Conservation (phyloP, 2,113 vertebrate species). For the Protobothrops mucrosquamatus region DNA sequence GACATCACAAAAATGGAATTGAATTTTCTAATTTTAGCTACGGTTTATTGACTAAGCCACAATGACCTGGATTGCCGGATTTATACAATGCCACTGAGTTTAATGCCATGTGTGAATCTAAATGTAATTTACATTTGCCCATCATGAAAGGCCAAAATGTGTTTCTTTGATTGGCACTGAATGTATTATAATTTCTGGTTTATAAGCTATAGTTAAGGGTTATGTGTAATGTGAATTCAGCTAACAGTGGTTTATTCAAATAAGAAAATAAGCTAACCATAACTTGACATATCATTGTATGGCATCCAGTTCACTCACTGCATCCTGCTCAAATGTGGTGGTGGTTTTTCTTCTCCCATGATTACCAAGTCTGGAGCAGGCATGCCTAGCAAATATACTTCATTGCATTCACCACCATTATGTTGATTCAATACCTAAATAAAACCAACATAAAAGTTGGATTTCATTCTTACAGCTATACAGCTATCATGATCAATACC, state of each 20-base stretch:
- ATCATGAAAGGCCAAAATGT: not conserved
- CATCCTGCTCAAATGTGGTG: not conserved
- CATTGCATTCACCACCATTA: not conserved
- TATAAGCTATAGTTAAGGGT: not conserved
- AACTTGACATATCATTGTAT: not conserved
- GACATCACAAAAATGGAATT: not conserved
- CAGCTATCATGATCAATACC: not conserved
- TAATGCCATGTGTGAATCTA: not conserved
- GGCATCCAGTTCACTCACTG: not conserved
- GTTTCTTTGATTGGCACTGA: not conserved
- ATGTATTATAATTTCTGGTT: not conserved
- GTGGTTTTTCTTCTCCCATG: not conserved
- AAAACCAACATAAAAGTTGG: not conserved
- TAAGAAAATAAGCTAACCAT: not conserved
- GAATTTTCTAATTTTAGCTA: not conserved
- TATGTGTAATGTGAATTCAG: not conserved
- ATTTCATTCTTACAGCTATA: not conserved
- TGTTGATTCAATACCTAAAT: not conserved
- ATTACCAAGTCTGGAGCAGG: not conserved
- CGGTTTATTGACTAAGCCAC: not conserved
- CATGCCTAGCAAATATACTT: not conserved
- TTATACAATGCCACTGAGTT: not conserved
- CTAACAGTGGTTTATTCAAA: not conserved
- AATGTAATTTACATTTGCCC: not conserved
- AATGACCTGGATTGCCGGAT: not conserved